Conservation (phyloP, 2,797 vertebrate genomes). For the Notoglanidium macrostoma region DNA sequence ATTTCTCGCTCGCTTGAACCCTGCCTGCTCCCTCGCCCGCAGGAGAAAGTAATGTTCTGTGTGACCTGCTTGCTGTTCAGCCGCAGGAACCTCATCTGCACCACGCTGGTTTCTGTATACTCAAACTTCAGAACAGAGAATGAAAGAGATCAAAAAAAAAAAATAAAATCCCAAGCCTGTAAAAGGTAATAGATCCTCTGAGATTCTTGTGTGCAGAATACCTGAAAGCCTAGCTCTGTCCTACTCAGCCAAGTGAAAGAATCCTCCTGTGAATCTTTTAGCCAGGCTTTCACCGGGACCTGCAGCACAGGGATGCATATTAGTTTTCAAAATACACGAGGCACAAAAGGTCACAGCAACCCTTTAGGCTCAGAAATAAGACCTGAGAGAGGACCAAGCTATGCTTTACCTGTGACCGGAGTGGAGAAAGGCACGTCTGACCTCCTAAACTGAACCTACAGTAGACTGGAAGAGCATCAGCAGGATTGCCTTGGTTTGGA, state of each 20-base stretch:
- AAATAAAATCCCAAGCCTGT: neutral
- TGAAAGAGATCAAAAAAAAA: neutral
- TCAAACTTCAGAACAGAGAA: slow-evolving; percentile 71
- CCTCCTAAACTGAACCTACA: slow-evolving; percentile 80
- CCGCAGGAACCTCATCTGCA: slow-evolving; percentile 83
- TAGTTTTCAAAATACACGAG: neutral
- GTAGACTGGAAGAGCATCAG: slow-evolving; percentile 75
- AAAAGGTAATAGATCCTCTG: neutral
- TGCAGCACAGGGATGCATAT: slow-evolving; percentile 50
- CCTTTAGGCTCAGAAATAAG: slow-evolving; percentile 6
- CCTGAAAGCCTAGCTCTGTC: slow-evolving; percentile 74
- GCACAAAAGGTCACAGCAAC: neutral
- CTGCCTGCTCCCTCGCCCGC: slow-evolving; percentile 60
- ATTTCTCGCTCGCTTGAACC: slow-evolving; percentile 65
- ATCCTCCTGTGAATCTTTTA: slow-evolving; percentile 67
- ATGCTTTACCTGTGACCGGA: slow-evolving; percentile 72
- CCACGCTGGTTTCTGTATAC: slow-evolving; percentile 72
- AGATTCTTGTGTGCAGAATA: slow-evolving; percentile 39
- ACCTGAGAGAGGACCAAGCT: neutral
- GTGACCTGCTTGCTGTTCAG: slow-evolving; percentile 75
- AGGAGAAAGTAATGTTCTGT: slow-evolving; percentile 78
- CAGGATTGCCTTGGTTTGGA: slow-evolving; percentile 84
- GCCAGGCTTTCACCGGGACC: slow-evolving; percentile 81
- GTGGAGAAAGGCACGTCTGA: slow-evolving; percentile 78
- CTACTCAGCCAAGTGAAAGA: slow-evolving; percentile 81